Evolutionary conservation across 2,888 invertebrate species (phyloP), one percentile per base, ranked within the genome.

Genomic region (Pristionchus mayeri): DNA sequence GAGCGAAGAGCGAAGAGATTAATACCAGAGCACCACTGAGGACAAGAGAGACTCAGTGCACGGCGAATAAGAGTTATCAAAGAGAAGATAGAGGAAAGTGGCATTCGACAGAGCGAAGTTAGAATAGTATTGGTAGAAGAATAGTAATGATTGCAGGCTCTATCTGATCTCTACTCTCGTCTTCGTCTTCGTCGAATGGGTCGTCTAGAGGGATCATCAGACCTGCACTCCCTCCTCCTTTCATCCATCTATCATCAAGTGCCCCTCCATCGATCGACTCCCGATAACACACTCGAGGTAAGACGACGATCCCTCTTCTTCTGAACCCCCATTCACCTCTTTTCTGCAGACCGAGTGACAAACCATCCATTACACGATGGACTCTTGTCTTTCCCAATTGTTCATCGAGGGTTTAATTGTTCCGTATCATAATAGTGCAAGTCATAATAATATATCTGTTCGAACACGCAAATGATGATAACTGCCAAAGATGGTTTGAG

Each of bases 241-340:
- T 76, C 75, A 27, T 48, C 84, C 9, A 54, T 76, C 24, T 76
- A 84, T 27, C 84, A 84, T 57, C 75, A 76, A 76, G 84, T 84
- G 7, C 84, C 84, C 3, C 75, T 84, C 21, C 76, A 27, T 21
- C 52, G 75, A 9, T n/a, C n/a, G 6, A 6, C 37, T n/a, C 57
- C 84, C 21, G 71, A 57, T 37, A 52, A 44, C 6, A n/a, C 54
- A 11, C n/a, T 83, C 54, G 30, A 83, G 83, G 83, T 83, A 71
- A 76, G 76, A 30, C n/a, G 76, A 48, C n/a, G 48, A 16, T 50
- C 54, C 6, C 16, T 71, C 40, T 71, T 40, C 37, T 40, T 40
- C 18, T 71, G 71, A 57, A 60, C 27, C 30, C 60, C 30, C 44
- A 44, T 13, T 13, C 44, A 44, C 44, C 13, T 13, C 13, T 30